These are phyloP conservation scores for Micropoecilia bifurca DNA, from an alignment of 2,797 vertebrate species.

Conservation along the genomic window DNA sequence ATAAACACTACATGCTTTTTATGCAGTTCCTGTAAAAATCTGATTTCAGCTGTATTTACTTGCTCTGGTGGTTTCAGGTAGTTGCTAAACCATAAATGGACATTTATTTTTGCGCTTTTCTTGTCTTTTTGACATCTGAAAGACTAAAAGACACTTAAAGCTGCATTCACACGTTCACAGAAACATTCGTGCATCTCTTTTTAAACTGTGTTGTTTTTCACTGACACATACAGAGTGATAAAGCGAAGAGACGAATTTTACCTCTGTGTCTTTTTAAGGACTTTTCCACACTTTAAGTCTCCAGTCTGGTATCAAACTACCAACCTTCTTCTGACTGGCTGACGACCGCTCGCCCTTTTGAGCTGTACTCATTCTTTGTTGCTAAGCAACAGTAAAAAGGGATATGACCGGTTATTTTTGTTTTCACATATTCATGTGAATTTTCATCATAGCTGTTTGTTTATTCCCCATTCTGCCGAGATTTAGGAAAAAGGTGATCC, in stretches of 20 bases:
- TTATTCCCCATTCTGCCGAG: slow-evolving; percentile 25
- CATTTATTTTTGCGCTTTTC: neutral
- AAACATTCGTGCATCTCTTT: neutral
- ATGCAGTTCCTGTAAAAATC: neutral
- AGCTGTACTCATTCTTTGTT: slow-evolving; percentile 26
- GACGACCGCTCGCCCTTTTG: neutral
- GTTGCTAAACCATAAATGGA: neutral
- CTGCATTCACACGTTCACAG: neutral
- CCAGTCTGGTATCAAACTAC: slow-evolving; percentile 2
- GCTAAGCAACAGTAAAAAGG: slow-evolving; percentile 51
- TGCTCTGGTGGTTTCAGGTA: neutral
- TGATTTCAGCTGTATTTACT: neutral
- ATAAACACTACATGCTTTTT: neutral
- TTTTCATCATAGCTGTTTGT: slow-evolving; percentile 29
- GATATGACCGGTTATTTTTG: slow-evolving; percentile 29
- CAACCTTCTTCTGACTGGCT: neutral
- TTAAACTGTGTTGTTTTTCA: neutral
- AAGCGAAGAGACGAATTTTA: neutral
- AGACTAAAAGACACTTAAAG: neutral
- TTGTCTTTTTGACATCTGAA: neutral
- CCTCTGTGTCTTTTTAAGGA: neutral
- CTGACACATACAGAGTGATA: neutral
- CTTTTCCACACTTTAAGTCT: slow-evolving; percentile 1
- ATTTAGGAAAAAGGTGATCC: slow-evolving; percentile 15
- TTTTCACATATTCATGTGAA: slow-evolving; percentile 41